Conservation (phyloP, 2,113 vertebrate species). For the Tragelaphus scriptus region DNA sequence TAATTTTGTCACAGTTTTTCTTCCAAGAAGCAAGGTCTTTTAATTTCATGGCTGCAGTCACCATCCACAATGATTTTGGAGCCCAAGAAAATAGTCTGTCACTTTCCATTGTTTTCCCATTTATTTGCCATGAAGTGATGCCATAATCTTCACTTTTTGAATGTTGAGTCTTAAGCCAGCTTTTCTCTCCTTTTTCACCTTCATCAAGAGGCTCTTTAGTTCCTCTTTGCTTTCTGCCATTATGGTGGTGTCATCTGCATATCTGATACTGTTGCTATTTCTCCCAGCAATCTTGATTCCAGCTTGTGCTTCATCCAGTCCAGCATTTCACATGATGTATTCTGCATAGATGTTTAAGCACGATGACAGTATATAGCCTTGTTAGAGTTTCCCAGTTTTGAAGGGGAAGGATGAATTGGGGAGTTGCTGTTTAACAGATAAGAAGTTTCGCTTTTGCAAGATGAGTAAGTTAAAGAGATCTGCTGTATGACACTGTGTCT, state of each 20-base stretch:
- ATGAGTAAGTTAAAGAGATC: not conserved
- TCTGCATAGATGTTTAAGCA: not conserved
- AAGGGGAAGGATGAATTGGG: rapidly evolving
- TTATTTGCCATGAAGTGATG: not conserved
- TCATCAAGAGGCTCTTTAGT: not conserved
- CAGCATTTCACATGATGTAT: not conserved
- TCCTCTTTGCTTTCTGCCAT: not conserved
- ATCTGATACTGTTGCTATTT: not conserved
- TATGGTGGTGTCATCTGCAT: not conserved
- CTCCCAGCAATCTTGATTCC: not conserved
- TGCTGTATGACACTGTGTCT: not conserved
- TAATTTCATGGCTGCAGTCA: not conserved
- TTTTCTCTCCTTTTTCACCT: not conserved
- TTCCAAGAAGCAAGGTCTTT: not conserved
- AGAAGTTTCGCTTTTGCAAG: not conserved
- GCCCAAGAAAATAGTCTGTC: not conserved
- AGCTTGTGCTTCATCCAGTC: not conserved
- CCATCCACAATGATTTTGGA: not conserved
- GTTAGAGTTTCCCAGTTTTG: not conserved
- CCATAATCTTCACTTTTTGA: not conserved
- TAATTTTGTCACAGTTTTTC: not conserved
- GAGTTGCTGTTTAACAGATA: not conserved
- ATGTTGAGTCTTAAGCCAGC: not conserved
- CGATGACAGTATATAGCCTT: not conserved
- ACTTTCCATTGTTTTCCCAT: not conserved